These are phyloP conservation scores for Condylura cristata DNA, from an alignment of 2,113 vertebrate species.

Conservation along the genomic window DNA sequence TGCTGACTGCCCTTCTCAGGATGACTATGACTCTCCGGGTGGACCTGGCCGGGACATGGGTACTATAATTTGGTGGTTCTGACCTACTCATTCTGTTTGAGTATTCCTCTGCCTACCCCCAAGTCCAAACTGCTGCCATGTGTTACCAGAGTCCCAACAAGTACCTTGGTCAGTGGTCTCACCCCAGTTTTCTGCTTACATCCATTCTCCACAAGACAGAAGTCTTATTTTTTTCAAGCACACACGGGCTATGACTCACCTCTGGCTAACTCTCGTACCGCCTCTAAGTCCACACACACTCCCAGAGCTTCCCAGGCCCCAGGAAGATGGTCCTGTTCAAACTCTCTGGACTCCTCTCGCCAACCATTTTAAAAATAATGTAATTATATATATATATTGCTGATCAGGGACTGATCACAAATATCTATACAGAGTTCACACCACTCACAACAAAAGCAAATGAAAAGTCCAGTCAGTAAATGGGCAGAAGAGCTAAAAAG, in stretches of 20 bases:
- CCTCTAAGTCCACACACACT: neutral
- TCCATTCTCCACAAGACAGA: neutral
- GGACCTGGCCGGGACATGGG: neutral
- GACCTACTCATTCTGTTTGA: neutral
- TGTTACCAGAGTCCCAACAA: neutral
- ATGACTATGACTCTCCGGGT: constrained; percentile 9
- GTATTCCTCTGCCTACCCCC: neutral
- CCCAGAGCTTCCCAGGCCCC: too few species aligned
- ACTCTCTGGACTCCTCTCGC: neutral
- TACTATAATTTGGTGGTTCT: constrained; percentile 25
- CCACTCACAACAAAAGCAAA: too few species aligned
- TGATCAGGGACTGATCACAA: too few species aligned
- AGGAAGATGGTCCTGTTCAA: neutral
- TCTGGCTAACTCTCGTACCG: neutral
- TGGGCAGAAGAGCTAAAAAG: too few species aligned
- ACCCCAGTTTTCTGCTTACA: neutral
- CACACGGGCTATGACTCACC: neutral
- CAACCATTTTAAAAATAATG: too few species aligned
- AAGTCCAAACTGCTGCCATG: neutral
- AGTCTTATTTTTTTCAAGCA: neutral
- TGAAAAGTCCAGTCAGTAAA: too few species aligned
- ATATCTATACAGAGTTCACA: too few species aligned
- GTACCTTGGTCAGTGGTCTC: neutral
- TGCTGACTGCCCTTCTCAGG: constrained; percentile 15
- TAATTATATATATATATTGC: too few species aligned